phyloP scores from a whole-genome alignment of 2,888 invertebrate species.

The Torymus tubicola region DNA sequence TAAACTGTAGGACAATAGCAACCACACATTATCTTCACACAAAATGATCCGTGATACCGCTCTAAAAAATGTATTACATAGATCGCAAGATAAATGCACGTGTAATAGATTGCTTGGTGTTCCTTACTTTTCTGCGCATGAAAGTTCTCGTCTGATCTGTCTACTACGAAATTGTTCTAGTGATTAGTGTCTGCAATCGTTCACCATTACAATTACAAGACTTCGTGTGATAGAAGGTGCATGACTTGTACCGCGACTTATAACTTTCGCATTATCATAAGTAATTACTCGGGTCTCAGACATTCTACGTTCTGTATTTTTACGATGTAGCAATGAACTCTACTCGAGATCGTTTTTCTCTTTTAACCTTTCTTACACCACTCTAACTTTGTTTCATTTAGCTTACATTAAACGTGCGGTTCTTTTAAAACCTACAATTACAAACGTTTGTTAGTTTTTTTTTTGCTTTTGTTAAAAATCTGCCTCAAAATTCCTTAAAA shows the following conservation, averaged over 20 bases:
- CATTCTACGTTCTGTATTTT: not conserved
- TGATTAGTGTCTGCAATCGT: not conserved
- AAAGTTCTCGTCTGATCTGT: not conserved
- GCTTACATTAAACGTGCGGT: conserved; percentile 7
- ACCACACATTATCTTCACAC: not conserved
- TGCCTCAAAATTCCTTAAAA: conserved; percentile 53
- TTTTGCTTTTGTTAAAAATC: conserved; percentile 40
- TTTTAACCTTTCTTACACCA: not conserved
- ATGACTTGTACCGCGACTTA: conserved; percentile 7
- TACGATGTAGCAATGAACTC: conserved; percentile 10
- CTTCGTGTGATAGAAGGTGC: conserved; percentile 3
- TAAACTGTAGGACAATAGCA: conserved; percentile 1
- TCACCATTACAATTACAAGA: conserved; percentile 18
- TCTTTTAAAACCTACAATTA: conserved; percentile 38
- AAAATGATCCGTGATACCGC: not conserved
- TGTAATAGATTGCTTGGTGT: conserved; percentile 38
- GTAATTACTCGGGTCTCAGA: too few species aligned
- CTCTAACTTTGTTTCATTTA: conserved; percentile 12
- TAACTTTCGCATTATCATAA: not conserved
- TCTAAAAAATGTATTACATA: conserved; percentile 22
- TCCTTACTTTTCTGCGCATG: conserved; percentile 8
- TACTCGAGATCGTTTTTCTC: not conserved
- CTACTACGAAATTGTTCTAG: not conserved
- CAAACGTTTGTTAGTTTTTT: conserved; percentile 14
- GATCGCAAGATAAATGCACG: conserved; percentile 19